These are phyloP conservation scores for Connochaetes taurinus DNA, from an alignment of 2,113 vertebrate genomes.

Conservation along the genomic window DNA sequence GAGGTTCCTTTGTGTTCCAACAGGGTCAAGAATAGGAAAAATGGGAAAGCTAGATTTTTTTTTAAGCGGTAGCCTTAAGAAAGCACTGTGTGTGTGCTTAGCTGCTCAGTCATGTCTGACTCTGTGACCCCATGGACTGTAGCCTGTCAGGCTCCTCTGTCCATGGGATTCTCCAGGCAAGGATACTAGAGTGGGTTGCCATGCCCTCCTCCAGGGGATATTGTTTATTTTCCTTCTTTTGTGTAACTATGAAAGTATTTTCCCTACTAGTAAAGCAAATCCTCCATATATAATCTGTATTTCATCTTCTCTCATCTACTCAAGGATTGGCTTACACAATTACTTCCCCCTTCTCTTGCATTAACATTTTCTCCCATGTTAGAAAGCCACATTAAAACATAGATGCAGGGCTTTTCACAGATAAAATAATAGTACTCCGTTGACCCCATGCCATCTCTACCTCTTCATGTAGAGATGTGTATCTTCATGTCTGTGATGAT, in stretches of 20 bases:
- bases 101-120: not conserved
- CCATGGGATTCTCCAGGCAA: not conserved
- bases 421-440: not conserved
- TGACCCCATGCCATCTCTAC: not conserved
- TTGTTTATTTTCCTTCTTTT: not conserved
- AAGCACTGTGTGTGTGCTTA: not conserved
- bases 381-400: not conserved
- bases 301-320: not conserved
- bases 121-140: not conserved
- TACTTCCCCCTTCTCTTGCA: not conserved
- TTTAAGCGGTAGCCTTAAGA: not conserved
- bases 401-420: not conserved
- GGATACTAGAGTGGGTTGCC: not conserved
- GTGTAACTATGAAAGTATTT: not conserved
- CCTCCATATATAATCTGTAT: not conserved
- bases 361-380: not conserved
- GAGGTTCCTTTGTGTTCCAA: not conserved
- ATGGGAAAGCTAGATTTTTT: not conserved
- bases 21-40: not conserved
- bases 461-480: not conserved
- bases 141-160: not conserved
- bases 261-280: not conserved
- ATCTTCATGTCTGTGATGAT: not conserved
- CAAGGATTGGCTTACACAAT: not conserved
- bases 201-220: not conserved